Percentiles rank a stretch among this genome's conserved stretches.
These are phyloP conservation scores for Entosphenus tridentatus DNA, from an alignment of 2,113 vertebrate species.

Conservation along the genomic window DNA sequence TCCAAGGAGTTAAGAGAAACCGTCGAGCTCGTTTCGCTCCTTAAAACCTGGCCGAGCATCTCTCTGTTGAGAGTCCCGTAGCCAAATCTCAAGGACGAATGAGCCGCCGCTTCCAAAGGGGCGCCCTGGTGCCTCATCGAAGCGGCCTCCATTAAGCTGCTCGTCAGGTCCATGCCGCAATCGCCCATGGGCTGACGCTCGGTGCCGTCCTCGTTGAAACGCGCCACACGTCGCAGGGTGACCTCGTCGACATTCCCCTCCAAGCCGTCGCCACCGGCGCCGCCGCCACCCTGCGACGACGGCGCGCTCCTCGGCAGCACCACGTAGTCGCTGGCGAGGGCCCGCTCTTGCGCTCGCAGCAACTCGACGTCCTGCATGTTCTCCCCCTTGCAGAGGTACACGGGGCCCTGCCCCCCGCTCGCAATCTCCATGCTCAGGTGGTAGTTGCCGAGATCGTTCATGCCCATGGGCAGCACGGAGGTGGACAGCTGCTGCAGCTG, in stretches of 20 bases:
- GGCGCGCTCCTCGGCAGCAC: not conserved
- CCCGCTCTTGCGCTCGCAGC: conserved; percentile 1
- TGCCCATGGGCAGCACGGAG: no score
- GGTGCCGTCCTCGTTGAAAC: no score
- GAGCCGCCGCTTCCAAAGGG: not conserved
- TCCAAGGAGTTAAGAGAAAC: conserved; percentile 1
- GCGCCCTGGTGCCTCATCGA: not conserved
- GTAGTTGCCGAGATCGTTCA: no score
- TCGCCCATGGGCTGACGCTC: not conserved
- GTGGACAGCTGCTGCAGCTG: no score
- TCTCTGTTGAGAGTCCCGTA: conserved; percentile 1
- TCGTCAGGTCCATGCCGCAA: not conserved
- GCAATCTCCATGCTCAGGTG: no score
- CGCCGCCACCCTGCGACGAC: not conserved
- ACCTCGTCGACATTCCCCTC: not conserved
- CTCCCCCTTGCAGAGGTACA: no score
- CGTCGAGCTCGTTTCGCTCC: not conserved
- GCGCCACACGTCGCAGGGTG: no score
- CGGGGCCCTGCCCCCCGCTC: no score
- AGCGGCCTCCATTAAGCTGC: not conserved
- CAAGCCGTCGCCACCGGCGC: not conserved
- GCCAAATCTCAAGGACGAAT: no score
- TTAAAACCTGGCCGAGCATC: not conserved
- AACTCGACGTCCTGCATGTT: not conserved
- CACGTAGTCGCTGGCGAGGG: not conserved